Evolutionary conservation across 64 coral and sea anemone genomes (phyloP).

Genomic region (Cladopsammia gracilis): DNA sequence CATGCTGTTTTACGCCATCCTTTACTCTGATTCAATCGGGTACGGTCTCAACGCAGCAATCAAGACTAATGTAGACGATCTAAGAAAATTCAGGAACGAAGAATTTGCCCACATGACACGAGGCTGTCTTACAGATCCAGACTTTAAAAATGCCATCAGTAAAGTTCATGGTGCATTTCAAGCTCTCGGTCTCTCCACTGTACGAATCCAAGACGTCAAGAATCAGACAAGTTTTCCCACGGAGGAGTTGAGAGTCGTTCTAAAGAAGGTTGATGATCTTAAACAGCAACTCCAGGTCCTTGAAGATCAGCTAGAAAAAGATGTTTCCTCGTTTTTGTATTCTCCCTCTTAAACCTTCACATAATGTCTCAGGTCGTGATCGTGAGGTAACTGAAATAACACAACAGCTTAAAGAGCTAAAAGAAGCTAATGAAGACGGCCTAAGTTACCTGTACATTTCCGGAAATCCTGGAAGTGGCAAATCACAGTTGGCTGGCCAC

Average conservation of each 20-base stretch:
- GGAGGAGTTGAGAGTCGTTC: conserved; percentile 16
- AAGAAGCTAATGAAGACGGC: conserved; percentile 8
- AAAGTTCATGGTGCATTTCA: conserved; percentile 37
- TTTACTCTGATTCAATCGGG: conserved; percentile 54
- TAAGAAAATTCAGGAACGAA: conserved; percentile 55
- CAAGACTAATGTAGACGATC: conserved; percentile 19
- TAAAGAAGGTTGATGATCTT: conserved; percentile 13
- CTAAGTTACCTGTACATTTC: conserved; percentile 23
- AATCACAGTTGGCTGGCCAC: conserved; percentile 6
- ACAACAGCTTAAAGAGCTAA: conserved; percentile 35
- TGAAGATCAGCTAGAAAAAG: too few species aligned
- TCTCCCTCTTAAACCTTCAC: conserved; percentile 58
- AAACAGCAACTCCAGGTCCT: conserved; percentile 35
- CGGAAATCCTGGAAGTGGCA: conserved; percentile 42
- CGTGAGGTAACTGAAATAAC: conserved; percentile 33
- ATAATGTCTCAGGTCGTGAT: neutral
- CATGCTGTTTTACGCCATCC: conserved; percentile 42
- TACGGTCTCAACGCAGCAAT: conserved; percentile 13
- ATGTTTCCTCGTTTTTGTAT: conserved; percentile 21
- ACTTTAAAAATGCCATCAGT: conserved; percentile 23
- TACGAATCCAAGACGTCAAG: conserved; percentile 33
- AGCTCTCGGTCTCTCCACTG: conserved; percentile 18
- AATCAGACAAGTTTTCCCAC: conserved; percentile 63
- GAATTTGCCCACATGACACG: conserved; percentile 29
- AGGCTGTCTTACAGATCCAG: conserved; percentile 22